Evolutionary conservation across 2,113 vertebrate genomes (phyloP).

Genomic region (Falco punctatus): DNA sequence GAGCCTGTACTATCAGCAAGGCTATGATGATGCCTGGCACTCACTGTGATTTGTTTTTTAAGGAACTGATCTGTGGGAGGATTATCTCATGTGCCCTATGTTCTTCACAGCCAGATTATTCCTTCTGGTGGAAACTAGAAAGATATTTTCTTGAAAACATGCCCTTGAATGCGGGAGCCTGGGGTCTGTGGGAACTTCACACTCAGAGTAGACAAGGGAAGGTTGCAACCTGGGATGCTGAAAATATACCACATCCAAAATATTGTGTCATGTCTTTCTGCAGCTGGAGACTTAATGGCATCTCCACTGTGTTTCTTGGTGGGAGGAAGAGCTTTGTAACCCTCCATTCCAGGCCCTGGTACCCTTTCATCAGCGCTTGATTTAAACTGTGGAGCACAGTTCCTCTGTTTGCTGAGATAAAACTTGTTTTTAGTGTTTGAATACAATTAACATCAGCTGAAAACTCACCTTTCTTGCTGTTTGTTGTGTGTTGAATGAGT

Average conservation of each 20-base stretch:
- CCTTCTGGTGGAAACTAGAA: background rate
- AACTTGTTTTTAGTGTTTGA: slow-evolving; percentile 48
- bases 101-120: background rate
- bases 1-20: background rate
- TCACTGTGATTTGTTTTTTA: background rate
- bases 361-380: slow-evolving; percentile 61
- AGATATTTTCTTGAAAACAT: background rate
- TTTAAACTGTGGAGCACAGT: background rate
- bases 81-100: rapidly evolving
- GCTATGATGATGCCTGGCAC: background rate
- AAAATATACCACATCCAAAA: background rate
- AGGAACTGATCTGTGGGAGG: background rate
- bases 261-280: background rate
- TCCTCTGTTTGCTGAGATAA: slow-evolving; percentile 66
- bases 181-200: rapidly evolving
- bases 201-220: background rate
- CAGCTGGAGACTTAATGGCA: background rate
- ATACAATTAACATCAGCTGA: slow-evolving; percentile 54
- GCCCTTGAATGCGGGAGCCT: background rate
- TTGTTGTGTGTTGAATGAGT: slow-evolving; percentile 65
- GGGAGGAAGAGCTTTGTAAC: background rate
- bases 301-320: background rate
- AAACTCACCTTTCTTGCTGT: slow-evolving; percentile 38
- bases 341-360: background rate
- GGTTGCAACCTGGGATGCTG: background rate